These are phyloP conservation scores for Paramormyrops kingsleyae DNA, from an alignment of 2,113 vertebrate species.

Conservation along the genomic window DNA sequence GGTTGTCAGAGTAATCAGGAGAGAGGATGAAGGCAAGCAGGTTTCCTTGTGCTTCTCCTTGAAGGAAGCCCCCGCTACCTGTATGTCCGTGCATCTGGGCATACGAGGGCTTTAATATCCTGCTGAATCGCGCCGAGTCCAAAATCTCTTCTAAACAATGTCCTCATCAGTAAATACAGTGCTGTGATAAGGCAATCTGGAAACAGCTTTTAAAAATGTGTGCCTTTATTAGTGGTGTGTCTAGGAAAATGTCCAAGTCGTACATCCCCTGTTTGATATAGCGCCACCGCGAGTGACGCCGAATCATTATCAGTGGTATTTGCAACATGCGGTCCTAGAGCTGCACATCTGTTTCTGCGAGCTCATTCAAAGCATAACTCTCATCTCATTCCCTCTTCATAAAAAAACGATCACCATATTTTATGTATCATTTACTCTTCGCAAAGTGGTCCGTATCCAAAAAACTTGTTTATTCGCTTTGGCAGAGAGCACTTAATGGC, in stretches of 20 bases:
- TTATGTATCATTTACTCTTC: neutral
- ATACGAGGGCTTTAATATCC: too few relatives aligned
- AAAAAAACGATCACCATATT: neutral
- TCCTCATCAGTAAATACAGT: conserved; percentile 4
- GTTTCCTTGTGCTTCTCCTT: neutral
- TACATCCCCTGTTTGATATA: conserved; percentile 23
- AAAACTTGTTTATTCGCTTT: neutral
- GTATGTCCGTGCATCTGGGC: neutral
- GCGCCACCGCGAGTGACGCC: conserved; percentile 19
- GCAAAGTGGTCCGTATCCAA: neutral
- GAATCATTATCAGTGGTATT: conserved; percentile 24
- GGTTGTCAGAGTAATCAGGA: neutral
- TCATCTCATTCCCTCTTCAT: neutral
- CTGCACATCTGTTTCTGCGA: conserved; percentile 23
- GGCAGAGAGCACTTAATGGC: neutral
- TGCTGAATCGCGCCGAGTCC: neutral
- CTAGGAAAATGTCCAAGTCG: conserved; percentile 22
- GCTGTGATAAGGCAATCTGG: conserved; percentile 24
- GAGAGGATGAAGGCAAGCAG: neutral
- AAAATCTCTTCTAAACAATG: conserved; percentile 9
- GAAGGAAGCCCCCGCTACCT: neutral
- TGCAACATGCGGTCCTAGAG: neutral
- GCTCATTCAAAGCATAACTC: conserved; percentile 18
- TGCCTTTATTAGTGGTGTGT: conserved; percentile 18
- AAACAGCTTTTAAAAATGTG: neutral